These are phyloP conservation scores for Pygmarrhopalites habei DNA, from an alignment of 1,140 invertebrate species.

Conservation along the genomic window DNA sequence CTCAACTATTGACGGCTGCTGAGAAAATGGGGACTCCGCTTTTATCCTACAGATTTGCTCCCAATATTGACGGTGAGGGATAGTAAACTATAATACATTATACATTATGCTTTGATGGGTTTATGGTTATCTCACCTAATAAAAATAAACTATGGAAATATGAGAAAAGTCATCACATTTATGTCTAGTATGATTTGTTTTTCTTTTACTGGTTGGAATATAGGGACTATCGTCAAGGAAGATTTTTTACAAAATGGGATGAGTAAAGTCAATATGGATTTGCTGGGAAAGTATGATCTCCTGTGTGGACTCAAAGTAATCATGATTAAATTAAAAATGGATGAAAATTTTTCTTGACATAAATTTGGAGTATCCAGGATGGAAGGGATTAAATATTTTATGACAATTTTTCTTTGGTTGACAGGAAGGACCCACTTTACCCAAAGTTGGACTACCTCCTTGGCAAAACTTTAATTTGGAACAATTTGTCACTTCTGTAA, in stretches of 20 bases:
- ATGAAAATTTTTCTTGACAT: too few relatives aligned
- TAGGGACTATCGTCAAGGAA: constrained; percentile 23
- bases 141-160: too few relatives aligned
- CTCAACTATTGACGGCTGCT: constrained; percentile 24
- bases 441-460: constrained; percentile 9
- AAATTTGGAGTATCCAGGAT: too few relatives aligned
- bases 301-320: constrained; percentile 35
- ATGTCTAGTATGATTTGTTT: too few relatives aligned
- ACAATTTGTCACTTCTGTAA: constrained; percentile 32
- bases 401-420: too few relatives aligned
- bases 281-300: constrained; percentile 32
- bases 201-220: too few relatives aligned
- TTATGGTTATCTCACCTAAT: too few relatives aligned
- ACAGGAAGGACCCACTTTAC: constrained; percentile 28
- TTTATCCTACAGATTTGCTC: constrained; percentile 29
- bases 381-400: too few relatives aligned
- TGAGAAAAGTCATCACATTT: too few relatives aligned
- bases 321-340: too few relatives aligned
- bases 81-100: too few relatives aligned
- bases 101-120: too few relatives aligned
- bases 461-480: constrained; percentile 25
- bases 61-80: constrained; percentile 24
- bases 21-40: constrained; percentile 31
- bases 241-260: constrained; percentile 20
- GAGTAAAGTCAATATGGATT: constrained; percentile 10